phyloP scores from a whole-genome alignment of 1,140 invertebrate species.

The Tetraneura akinire region DNA sequence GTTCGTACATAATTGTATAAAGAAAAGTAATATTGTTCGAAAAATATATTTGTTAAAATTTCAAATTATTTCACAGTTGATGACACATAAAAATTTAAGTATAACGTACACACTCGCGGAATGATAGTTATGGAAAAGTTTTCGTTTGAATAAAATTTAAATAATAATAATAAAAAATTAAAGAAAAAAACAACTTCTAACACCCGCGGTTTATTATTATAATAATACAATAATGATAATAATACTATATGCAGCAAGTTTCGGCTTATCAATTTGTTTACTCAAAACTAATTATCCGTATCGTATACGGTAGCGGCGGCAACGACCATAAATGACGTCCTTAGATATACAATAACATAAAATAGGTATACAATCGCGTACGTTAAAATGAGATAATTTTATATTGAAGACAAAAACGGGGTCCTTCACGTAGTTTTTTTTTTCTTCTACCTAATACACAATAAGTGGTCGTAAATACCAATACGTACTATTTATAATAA shows the following conservation, averaged over 20 bases:
- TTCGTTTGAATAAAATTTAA: neutral
- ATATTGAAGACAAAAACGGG: neutral
- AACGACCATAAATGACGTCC: neutral
- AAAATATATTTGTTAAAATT: too few species aligned
- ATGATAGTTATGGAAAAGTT: too few species aligned
- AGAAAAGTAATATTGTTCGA: too few species aligned
- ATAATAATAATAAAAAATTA: neutral
- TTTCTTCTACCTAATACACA: constrained; percentile 4
- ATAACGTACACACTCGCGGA: too few species aligned
- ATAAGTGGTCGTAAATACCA: constrained; percentile 17
- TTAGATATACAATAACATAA: constrained; percentile 14
- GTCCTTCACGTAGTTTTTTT: constrained; percentile 8
- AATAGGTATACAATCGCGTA: too few species aligned
- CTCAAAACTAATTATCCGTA: constrained; percentile 21
- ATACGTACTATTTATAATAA: too few species aligned
- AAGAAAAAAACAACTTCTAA: neutral
- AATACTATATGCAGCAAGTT: neutral
- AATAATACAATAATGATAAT: too few species aligned
- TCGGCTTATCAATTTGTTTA: constrained; percentile 4
- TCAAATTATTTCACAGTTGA: too few species aligned
- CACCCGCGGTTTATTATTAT: neutral
- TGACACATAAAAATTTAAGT: too few species aligned
- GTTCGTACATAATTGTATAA: too few species aligned
- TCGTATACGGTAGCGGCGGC: neutral
- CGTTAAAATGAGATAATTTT: constrained; percentile 25